Base-by-base conservation (phyloP, 2,797 vertebrate species). In the Heteromormyrus szaboi region DNA sequence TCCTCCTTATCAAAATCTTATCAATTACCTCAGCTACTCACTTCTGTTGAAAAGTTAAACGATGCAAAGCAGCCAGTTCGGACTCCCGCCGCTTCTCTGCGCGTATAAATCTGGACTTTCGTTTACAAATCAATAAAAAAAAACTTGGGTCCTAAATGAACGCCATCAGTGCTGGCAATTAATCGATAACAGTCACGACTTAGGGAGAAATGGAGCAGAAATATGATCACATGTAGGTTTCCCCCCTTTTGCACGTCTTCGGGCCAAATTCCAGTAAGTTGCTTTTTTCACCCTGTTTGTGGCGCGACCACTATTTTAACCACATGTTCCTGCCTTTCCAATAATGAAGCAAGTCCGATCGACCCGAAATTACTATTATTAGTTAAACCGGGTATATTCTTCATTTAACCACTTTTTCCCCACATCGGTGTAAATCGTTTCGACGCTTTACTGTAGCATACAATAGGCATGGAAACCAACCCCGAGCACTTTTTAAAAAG, bases 151-250 rank as follows among this genome's bases (percentile, higher is more conserved):
- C 62, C 51, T 85, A 88, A 87, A 65, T 87, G 54, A 89, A 65
- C 37, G 44, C 50, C 46, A 87, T 44, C 44, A 3, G 72, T 62
- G 65, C 25, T 91, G 90, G 86, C 91, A 92, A 46, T 85, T 79
- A 93, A 93, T 94, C 93, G 92, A 94, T 92, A 93, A 89, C 90
- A 92, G 89, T 91, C 91, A 88, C 87, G 46, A 85, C 62, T 46
- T 54, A 50, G 1, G 56, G 79, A 88, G 85, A 88, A 86, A 53
- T 72, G 65, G 85, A 51, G 65, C 29, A 94, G 94, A 93, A 95
- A 95, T 93, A 91, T 91, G 92, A 94, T 92, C 93, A 91, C 90
- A 90, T 91, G 91, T 92, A 92, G 85, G 93, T 92, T 93, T 92
- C 89, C 85, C 51, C 85, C 51, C 85, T 41, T 54, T 51, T 65